Conservation (phyloP, 2,888 invertebrate genomes). For the Escarpia spicata region DNA sequence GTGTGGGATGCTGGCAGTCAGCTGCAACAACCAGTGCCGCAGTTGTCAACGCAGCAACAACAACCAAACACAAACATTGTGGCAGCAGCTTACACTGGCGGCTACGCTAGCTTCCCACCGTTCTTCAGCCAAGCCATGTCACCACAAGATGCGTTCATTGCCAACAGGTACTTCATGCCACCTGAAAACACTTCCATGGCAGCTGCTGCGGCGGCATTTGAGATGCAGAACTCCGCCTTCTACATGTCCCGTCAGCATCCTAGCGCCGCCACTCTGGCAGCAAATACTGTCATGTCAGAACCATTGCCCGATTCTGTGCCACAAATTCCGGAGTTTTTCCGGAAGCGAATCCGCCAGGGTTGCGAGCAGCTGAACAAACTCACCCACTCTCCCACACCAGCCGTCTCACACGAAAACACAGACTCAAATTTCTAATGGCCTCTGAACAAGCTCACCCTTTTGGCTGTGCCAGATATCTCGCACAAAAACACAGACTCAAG, state of each 20-base stretch:
- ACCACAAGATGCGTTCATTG: not conserved
- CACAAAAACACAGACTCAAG: not conserved
- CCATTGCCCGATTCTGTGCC: not conserved
- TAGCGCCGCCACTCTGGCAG: not conserved
- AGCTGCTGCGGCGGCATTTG: constrained; percentile 2
- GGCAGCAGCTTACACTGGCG: not conserved
- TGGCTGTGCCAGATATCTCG: too few species aligned
- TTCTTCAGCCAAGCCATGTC: not conserved
- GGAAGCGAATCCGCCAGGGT: not conserved
- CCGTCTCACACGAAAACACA: not conserved
- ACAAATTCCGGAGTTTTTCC: not conserved
- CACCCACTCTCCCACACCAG: not conserved
- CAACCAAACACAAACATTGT: not conserved
- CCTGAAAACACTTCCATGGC: constrained; percentile 9
- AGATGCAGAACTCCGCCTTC: constrained; percentile 10
- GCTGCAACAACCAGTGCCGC: not conserved
- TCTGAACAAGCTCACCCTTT: too few species aligned
- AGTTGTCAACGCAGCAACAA: not conserved
- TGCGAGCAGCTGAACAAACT: not conserved
- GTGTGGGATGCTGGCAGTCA: not conserved
- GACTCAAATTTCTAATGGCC: not conserved
- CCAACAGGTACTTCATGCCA: not conserved
- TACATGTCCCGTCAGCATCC: not conserved
- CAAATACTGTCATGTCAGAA: not conserved
- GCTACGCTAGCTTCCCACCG: not conserved